Percentiles rank a stretch among this genome's conserved stretches.
These are phyloP conservation scores for Torymus aiolomorphi DNA, from an alignment of 2,888 invertebrate genomes.

Conservation along the genomic window DNA sequence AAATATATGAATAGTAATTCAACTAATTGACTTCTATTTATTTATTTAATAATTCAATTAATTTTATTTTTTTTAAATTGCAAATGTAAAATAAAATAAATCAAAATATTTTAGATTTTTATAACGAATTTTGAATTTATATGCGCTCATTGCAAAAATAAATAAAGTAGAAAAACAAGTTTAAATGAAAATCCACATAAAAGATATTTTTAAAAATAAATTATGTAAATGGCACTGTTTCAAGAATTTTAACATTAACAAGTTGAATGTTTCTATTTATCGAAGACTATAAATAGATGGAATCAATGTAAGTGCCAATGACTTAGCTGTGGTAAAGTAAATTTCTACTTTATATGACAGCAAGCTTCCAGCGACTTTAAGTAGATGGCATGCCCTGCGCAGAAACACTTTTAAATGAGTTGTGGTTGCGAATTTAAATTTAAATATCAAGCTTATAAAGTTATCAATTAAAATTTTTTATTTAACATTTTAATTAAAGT, in stretches of 20 bases:
- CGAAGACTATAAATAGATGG: constrained; percentile 51
- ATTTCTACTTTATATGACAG: constrained; percentile 11
- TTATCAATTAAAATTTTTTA: too few relatives aligned
- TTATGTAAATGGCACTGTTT: constrained; percentile 53
- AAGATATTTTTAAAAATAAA: constrained; percentile 51
- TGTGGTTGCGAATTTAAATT: too few relatives aligned
- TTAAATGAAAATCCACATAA: constrained; percentile 17
- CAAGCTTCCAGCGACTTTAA: neutral
- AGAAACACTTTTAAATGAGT: too few relatives aligned
- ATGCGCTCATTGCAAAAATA: neutral
- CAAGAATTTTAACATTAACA: constrained; percentile 51
- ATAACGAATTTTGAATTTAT: neutral
- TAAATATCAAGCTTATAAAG: too few relatives aligned
- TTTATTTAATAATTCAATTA: too few relatives aligned
- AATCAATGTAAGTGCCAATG: constrained; percentile 35
- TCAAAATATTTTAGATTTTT: neutral
- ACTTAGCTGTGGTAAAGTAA: constrained; percentile 39
- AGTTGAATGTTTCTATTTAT: constrained; percentile 47
- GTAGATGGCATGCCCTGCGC: constrained; percentile 32
- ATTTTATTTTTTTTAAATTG: too few relatives aligned
- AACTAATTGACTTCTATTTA: too few relatives aligned
- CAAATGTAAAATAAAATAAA: neutral
- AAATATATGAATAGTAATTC: too few relatives aligned
- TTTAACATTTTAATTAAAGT: too few relatives aligned
- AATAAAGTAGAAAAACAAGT: constrained; percentile 24